Evolutionary conservation across 2,888 invertebrate genomes (phyloP), one percentile per base, ranked within the genome.

Genomic region (Acronicta aceris): DNA sequence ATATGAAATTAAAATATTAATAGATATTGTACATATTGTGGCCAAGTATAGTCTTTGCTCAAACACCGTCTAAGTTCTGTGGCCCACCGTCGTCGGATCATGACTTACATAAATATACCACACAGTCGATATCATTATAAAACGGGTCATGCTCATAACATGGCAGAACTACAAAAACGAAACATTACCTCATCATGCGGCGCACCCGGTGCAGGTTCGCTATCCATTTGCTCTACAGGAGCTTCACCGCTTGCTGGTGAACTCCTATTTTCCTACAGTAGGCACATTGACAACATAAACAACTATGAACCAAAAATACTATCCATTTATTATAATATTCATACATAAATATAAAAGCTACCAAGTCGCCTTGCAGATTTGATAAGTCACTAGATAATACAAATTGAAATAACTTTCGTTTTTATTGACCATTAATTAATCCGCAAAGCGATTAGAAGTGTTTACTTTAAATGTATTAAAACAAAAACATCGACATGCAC

Each of bases 221-320:
- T 83, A 50, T 88, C 88, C 85, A 81, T 81, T 27, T 80, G 70
- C 58, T 85, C 86, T 65, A 75, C 76, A 12, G 75, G 66, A 59
- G 65, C 72, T 63, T 81, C 83, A 72, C 81, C 67, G 82, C 76
- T 81, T 74, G 83, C 78, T 64, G 85, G 65, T 65, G 78, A 79
- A 67, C 79, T 82, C 75, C 84, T 77, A 78, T 75, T 79, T 58
- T 79, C 87, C 89, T 89, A 87, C 73, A 84, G 81, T 81, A 83
- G 79, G 82, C 81, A 87, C 82, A 86, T 81, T 78, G 82, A 86
- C 79, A 82, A 82, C 78, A 80, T 83, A 81, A 81, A 81, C 71
- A 74, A 77, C 74, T 77, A 80, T 71, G 65, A 41, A 65, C 72
- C 42, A 61, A 76, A 64, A 64, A 67, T 62, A 59, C 51, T 58